Evolutionary conservation across 1,140 invertebrate genomes (phyloP).

Genomic region (Rhagoletis pomonella): DNA sequence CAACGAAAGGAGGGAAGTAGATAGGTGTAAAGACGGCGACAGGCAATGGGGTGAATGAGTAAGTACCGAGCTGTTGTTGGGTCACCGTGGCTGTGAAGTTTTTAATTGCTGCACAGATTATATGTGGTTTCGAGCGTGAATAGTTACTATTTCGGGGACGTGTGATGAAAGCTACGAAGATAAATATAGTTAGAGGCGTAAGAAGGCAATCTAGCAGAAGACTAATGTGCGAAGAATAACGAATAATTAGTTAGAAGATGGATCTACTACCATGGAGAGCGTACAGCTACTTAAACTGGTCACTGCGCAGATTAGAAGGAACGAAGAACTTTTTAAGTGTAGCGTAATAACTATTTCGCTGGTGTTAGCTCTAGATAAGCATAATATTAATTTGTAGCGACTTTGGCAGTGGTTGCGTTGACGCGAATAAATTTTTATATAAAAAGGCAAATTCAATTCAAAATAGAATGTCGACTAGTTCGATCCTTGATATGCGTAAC

Average conservation of each 20-base stretch:
- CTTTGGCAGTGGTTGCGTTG: too few species aligned
- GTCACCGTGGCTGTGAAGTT: conserved; percentile 8
- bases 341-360: background rate
- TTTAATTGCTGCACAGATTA: conserved; percentile 46
- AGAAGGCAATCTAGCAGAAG: background rate
- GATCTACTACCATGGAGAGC: background rate
- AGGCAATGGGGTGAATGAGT: background rate
- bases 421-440: too few species aligned
- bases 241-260: conserved; percentile 50
- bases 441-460: too few species aligned
- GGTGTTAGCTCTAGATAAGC: background rate
- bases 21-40: background rate
- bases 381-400: too few species aligned
- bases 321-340: background rate
- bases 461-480: too few species aligned
- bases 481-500: too few species aligned
- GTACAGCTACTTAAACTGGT: background rate
- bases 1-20: background rate
- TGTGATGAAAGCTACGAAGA: conserved; percentile 37
- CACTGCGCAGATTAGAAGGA: conserved; percentile 2
- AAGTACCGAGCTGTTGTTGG: background rate
- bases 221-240: conserved; percentile 22
- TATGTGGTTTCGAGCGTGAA: conserved; percentile 35
- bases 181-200: background rate
- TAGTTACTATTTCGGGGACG: background rate